Conservation (phyloP, 2,797 vertebrate genomes). For the Cirrhinus mrigala region DNA sequence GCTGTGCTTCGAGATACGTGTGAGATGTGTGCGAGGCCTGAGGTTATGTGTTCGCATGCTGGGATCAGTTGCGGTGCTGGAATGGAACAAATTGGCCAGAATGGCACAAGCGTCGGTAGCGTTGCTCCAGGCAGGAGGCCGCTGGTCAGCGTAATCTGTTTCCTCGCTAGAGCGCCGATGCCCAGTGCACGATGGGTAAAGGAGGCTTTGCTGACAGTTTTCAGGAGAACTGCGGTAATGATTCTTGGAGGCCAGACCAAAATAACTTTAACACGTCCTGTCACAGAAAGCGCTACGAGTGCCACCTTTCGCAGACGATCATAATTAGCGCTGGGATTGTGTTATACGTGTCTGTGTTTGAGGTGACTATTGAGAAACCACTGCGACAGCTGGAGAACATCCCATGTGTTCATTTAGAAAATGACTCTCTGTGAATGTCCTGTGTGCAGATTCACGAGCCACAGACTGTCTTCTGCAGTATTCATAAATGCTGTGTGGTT, state of each 20-base stretch:
- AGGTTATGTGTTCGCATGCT: conserved; percentile 69
- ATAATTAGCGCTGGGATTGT: conserved; percentile 70
- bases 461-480: background rate
- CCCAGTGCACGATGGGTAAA: conserved; percentile 67
- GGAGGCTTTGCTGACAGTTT: conserved; percentile 62
- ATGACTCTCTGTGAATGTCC: background rate
- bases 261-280: conserved; percentile 66
- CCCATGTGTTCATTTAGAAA: conserved; percentile 66
- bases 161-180: conserved; percentile 68
- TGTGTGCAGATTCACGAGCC: background rate
- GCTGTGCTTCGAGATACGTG: background rate
- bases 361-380: conserved; percentile 55
- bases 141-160: conserved; percentile 73
- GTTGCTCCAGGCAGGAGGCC: conserved; percentile 66
- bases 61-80: conserved; percentile 72
- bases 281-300: conserved; percentile 62
- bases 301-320: conserved; percentile 69
- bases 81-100: conserved; percentile 77
- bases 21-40: conserved; percentile 57
- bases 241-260: conserved; percentile 64
- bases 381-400: conserved; percentile 64
- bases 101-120: conserved; percentile 68
- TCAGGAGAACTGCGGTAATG: conserved; percentile 64
- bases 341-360: conserved; percentile 43
- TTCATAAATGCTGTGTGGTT: background rate